phyloP scores from a whole-genome alignment of 1,140 invertebrate species.

The Anastrepha obliqua region DNA sequence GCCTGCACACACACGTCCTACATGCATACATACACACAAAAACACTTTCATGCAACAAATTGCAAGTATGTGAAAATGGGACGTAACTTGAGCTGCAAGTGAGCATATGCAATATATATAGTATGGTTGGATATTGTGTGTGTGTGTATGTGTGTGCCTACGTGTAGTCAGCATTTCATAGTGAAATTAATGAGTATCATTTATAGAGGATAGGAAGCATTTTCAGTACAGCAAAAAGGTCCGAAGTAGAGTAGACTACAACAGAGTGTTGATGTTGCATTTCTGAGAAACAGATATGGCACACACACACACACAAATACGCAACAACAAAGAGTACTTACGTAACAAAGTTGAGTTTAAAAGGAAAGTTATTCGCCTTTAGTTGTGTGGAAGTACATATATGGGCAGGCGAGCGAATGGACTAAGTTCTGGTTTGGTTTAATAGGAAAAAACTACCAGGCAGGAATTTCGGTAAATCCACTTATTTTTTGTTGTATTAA shows the following conservation, averaged over 20 bases:
- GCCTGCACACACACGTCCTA: background rate
- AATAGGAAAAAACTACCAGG: too few relatives aligned
- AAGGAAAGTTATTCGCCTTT: background rate
- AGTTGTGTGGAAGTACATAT: background rate
- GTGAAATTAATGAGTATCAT: conserved; percentile 51
- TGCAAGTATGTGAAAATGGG: conserved; percentile 21
- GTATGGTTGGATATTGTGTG: too few relatives aligned
- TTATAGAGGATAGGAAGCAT: conserved; percentile 8
- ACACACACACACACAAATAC: background rate
- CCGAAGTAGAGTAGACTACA: background rate
- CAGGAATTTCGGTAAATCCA: too few relatives aligned
- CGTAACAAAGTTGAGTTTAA: background rate
- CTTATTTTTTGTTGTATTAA: too few relatives aligned
- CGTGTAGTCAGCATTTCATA: conserved; percentile 19
- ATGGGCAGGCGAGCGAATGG: too few relatives aligned
- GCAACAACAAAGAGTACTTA: background rate
- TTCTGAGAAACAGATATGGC: background rate
- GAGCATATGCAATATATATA: background rate
- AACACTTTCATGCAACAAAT: conserved; percentile 1
- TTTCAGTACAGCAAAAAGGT: background rate
- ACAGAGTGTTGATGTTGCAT: background rate
- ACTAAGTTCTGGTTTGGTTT: too few relatives aligned
- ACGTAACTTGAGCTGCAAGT: conserved; percentile 3
- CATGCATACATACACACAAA: background rate
- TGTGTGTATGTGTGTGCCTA: background rate